phyloP scores from a whole-genome alignment of 2,113 vertebrate species.

The Dinomys branickii region DNA sequence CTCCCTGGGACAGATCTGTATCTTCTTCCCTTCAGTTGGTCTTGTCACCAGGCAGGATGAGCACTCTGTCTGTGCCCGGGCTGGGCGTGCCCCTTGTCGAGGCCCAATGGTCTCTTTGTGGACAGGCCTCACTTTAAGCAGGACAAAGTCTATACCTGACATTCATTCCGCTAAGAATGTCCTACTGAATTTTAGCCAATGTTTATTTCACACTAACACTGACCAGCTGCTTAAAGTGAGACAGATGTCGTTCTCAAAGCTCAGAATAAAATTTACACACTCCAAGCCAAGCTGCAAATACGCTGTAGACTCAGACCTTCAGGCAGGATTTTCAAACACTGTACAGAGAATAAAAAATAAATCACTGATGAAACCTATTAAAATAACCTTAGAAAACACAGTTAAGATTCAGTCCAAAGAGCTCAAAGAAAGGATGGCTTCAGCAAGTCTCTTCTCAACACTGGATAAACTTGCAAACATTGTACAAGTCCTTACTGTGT shows the following conservation, averaged over 20 bases:
- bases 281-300: not conserved
- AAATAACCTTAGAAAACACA: not conserved
- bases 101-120: fast-evolving
- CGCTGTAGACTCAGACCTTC: not conserved
- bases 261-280: not conserved
- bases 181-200: not conserved
- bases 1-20: not conserved
- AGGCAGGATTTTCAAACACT: not conserved
- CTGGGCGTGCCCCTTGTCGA: fast-evolving
- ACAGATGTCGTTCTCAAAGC: not conserved
- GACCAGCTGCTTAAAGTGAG: not conserved
- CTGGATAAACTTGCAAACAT: not conserved
- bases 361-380: not conserved
- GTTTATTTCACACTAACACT: not conserved
- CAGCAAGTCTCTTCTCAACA: not conserved
- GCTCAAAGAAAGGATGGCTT: not conserved
- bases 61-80: fast-evolving
- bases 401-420: not conserved
- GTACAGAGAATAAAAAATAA: not conserved
- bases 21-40: fast-evolving
- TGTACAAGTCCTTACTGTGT: not conserved
- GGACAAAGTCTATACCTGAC: fast-evolving
- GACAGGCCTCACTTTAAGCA: no score
- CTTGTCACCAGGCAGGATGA: fast-evolving
- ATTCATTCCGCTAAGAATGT: no score